Base-by-base conservation (phyloP, 2,113 vertebrate species). In the Pyrgilauda ruficollis region DNA sequence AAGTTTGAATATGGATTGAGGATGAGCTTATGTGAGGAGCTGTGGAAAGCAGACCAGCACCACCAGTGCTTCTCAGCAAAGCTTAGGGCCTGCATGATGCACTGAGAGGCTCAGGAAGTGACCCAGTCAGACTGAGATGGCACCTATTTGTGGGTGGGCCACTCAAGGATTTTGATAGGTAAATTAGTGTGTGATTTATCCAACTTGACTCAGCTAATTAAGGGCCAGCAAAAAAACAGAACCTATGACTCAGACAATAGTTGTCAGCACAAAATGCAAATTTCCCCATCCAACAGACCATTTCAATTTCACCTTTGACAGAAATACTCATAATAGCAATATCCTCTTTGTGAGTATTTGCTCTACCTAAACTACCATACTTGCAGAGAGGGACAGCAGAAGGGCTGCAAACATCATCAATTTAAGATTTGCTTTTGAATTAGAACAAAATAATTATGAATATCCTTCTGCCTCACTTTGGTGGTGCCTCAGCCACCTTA, bases 1-100 rank as follows among this genome's bases (percentile, higher is more conserved):
- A 69, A 46, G 39, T 0, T 0, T 46, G 30, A 21, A n/a, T 35
- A 83, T 0, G 1, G 81, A 77, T 5, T 5, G 17, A 74, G 44
- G 23, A 31, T 53, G 55, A 73, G 64, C 16, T 82, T 58, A 74
- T 2, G 1, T 3, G 16, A 46, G 23, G 23, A 31, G 28, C 72
- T 62, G 22, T 5, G 7, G 76, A 72, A 90, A 58, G 17, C 17
- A 77, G 28, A 74, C 8, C 27, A 72, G 33, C 4, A 52, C 43
- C 46, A 74, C 11, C 50, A 55, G 50, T 1, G 1, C 37, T 64
- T 58, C 66, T 81, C 58, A 68, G 70, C 1, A 1, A 8, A 61
- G 39, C 66, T 66, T 21, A 15, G 5, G 13, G 28, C 31, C 37
- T 58, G 63, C 24, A 28, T 5, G 30, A 37, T 15, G 37, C 13